phyloP scores from a whole-genome alignment of 2,797 vertebrate species.

The Gambelia wislizenii region DNA sequence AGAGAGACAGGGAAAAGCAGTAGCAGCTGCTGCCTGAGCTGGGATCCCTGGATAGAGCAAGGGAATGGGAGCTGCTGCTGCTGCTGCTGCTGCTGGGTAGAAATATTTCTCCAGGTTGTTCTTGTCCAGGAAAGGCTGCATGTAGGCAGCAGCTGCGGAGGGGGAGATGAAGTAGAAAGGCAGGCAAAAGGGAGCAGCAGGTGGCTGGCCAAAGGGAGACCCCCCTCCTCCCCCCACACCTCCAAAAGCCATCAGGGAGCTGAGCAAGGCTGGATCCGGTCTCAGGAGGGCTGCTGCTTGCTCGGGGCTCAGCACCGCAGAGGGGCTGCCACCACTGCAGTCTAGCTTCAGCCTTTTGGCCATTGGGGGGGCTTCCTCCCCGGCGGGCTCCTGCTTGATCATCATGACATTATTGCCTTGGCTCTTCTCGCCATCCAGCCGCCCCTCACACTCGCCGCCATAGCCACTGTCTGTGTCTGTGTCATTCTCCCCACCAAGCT shows the following conservation, averaged over 20 bases:
- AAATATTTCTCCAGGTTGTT: conserved; percentile 90
- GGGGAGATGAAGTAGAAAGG: conserved; percentile 94
- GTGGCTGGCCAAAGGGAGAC: conserved; percentile 84
- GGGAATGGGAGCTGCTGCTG: conserved; percentile 82
- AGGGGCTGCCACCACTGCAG: conserved; percentile 64
- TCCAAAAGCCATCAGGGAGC: conserved; percentile 90
- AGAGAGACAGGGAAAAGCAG: conserved; percentile 87
- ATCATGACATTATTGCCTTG: conserved; percentile 69
- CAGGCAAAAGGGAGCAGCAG: conserved; percentile 89
- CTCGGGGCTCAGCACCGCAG: conserved; percentile 45
- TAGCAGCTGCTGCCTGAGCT: conserved; percentile 75
- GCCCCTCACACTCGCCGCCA: conserved; percentile 89
- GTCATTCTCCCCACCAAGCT: conserved; percentile 88
- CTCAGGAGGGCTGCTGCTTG: conserved; percentile 67
- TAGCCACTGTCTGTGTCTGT: conserved; percentile 98
- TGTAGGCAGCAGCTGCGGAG: conserved; percentile 89
- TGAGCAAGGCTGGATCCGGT: conserved; percentile 87
- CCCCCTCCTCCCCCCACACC: conserved; percentile 81
- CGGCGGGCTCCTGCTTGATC: conserved; percentile 91
- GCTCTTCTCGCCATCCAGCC: conserved; percentile 72
- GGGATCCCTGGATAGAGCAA: conserved; percentile 88
- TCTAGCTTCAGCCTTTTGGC: conserved; percentile 89
- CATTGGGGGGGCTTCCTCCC: conserved; percentile 79
- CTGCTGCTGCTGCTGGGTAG: conserved; percentile 78
- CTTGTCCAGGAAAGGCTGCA: conserved; percentile 94